phyloP scores from a whole-genome alignment of 2,797 vertebrate genomes.

The Rhabdophis nuchalis region DNA sequence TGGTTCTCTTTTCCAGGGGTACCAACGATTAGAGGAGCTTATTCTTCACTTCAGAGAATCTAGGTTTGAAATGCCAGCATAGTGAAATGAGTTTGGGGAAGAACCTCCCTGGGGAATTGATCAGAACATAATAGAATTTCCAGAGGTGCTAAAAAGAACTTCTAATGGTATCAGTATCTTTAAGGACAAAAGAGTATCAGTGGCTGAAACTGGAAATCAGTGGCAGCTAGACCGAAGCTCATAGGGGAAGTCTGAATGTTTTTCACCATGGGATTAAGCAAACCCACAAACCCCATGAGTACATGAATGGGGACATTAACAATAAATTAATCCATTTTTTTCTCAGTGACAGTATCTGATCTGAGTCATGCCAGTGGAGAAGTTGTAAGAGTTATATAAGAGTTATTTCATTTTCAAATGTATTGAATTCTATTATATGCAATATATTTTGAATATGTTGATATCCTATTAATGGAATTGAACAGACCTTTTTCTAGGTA shows the following conservation, averaged over 20 bases:
- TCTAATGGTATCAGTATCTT: not conserved
- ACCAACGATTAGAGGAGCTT: not conserved
- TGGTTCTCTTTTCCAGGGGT: not conserved
- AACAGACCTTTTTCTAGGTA: not conserved
- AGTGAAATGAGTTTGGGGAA: not conserved
- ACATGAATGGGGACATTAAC: not conserved
- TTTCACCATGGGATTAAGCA: not conserved
- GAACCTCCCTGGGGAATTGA: not conserved
- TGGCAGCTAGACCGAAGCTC: not conserved
- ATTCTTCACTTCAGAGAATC: constrained; percentile 11
- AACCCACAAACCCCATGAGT: not conserved
- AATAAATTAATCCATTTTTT: not conserved
- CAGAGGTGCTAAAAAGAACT: not conserved
- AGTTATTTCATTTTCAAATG: not conserved
- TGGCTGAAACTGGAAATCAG: not conserved
- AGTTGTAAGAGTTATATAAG: not conserved
- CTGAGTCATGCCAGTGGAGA: not conserved
- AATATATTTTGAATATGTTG: not conserved
- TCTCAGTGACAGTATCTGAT: not conserved
- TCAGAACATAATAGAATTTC: not conserved
- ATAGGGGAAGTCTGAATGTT: not conserved
- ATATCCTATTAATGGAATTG: not conserved
- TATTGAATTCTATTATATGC: not conserved
- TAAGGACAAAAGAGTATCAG: not conserved
- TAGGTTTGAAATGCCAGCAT: not conserved